Evolutionary conservation across 2,113 vertebrate species (phyloP).

Genomic region (Rutilus rutilus): DNA sequence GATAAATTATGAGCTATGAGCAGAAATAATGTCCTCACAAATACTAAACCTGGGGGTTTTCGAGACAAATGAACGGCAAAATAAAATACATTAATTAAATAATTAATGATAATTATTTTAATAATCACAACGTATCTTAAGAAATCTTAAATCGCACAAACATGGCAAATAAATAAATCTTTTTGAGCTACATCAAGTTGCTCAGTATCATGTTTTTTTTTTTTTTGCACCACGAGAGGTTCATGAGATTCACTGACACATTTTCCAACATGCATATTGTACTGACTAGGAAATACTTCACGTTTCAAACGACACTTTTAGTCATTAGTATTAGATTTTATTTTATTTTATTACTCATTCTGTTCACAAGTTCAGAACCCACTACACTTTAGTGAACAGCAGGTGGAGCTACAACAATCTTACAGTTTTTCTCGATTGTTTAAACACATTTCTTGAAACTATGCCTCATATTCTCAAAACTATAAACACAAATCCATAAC

Average conservation of each 20-base stretch:
- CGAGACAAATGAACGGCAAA: neutral
- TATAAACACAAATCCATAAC: no score
- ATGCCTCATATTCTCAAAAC: no score
- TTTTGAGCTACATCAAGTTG: neutral
- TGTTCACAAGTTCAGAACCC: neutral
- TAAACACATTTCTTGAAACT: no score
- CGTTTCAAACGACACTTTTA: no score
- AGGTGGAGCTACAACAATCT: conserved; percentile 23
- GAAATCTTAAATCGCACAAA: neutral
- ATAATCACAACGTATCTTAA: neutral
- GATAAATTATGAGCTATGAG: neutral
- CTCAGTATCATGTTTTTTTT: neutral
- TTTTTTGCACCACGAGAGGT: neutral
- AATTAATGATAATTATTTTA: no score
- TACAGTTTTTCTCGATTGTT: no score
- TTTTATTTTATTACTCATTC: neutral
- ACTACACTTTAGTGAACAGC: neutral
- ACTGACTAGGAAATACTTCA: no score
- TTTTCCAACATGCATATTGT: neutral
- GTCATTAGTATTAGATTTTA: neutral
- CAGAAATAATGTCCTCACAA: neutral
- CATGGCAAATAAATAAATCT: neutral
- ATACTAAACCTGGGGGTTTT: neutral
- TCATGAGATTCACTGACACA: neutral
- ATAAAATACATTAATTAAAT: neutral